phyloP scores from a whole-genome alignment of 2,888 invertebrate species.

The Tinea semifulvella region DNA sequence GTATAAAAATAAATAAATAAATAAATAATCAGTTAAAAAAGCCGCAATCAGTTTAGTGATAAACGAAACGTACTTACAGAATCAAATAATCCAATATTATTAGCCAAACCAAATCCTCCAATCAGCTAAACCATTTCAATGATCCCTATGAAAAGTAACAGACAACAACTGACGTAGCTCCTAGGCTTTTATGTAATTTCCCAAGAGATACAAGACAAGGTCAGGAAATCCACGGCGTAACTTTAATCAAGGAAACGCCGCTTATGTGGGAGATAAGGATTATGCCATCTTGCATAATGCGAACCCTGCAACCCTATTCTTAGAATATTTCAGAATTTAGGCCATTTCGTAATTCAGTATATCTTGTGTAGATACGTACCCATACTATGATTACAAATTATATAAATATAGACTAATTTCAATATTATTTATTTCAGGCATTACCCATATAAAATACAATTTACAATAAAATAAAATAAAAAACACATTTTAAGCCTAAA shows the following conservation, averaged over 20 bases:
- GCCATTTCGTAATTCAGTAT: too few species aligned
- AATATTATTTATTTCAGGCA: too few species aligned
- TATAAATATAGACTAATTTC: too few species aligned
- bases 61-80: too few species aligned
- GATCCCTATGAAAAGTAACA: slow-evolving; percentile 3
- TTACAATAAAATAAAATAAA: too few species aligned
- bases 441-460: too few species aligned
- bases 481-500: too few species aligned
- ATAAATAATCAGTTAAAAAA: too few species aligned
- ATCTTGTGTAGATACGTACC: too few species aligned
- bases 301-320: neutral
- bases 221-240: slow-evolving; percentile 23
- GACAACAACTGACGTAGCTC: slow-evolving; percentile 2
- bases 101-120: slow-evolving; percentile 6
- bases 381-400: too few species aligned
- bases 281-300: slow-evolving; percentile 14
- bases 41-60: too few species aligned
- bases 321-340: neutral
- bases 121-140: slow-evolving; percentile 9
- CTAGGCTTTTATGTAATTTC: slow-evolving; percentile 26
- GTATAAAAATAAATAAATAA: too few species aligned
- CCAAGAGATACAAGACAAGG: slow-evolving; percentile 24
- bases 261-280: slow-evolving; percentile 24
- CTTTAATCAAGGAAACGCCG: slow-evolving; percentile 27
- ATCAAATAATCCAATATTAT: neutral